Base-by-base conservation (phyloP, 2,888 invertebrate species). In the Ectobius pallidus region DNA sequence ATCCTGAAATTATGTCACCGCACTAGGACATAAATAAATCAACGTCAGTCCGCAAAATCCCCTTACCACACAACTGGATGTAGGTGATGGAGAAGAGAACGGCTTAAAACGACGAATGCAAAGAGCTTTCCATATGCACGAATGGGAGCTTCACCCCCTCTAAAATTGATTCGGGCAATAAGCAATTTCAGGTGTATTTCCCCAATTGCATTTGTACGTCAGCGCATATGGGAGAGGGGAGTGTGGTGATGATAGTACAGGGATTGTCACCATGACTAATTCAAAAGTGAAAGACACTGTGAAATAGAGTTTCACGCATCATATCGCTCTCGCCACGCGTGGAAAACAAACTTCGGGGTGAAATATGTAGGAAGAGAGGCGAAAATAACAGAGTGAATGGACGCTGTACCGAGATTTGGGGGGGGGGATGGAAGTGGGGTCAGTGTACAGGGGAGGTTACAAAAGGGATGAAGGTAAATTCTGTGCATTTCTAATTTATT, bases 11-110 rank as follows among this genome's bases (percentile, higher is more conserved):
- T 62, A 39, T 62, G 62, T 39, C 62, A 62, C 62, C 20, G 20
- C 34, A 62, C 34, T 22, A 20, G 39, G 62, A 18, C 62, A 62
- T 62, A 62, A 61, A 61, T 61, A 61, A 62, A 62, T 62, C 62
- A 62, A 32, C 39, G 62, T 62, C 62, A 62, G 39, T n/a, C 18
- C 62, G 20, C 62, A 62, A 39, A 18, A 34, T 30, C 20, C 49
- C 49, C 22, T 49, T 20, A 7, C 9, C 49, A n/a, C 49, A 9
- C 1, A 49, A 49, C 49, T 49, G 20, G 18, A n/a, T n/a, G n/a
- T n/a, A n/a, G n/a, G n/a, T n/a, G n/a, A n/a, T n/a, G n/a, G n/a
- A n/a, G n/a, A n/a, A n/a, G n/a, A n/a, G n/a, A n/a, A n/a, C 7
- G 20, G 49, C 1, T 49, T 49, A 49, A 49, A 49, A 49, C 49